Base-by-base conservation (phyloP, 2,113 vertebrate genomes). In the Sinocyclocheilus grahami region DNA sequence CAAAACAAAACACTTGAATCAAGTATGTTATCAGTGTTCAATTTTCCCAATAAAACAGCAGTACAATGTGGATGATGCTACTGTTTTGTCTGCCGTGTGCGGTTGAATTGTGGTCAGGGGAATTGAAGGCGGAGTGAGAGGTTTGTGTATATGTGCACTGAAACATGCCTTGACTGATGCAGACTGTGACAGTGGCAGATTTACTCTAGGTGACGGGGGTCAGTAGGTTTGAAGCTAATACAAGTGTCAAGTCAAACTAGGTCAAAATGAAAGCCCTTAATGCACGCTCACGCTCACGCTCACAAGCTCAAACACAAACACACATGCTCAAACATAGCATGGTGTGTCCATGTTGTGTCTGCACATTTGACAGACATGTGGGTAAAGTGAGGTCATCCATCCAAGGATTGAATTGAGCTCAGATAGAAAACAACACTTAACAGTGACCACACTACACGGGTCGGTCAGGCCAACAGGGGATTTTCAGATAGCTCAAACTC, bases 181-280 rank as follows among this genome's bases (percentile, higher is more conserved):
- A 53, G 63, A 55, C 30, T 53, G 76, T 79, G 82, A 86, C 82
- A 82, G 82, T 22, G 62, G 83, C 83, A 87, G 83, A 77, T 87
- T 86, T 82, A 79, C 75, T 39, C 76, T 58, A 63, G 81, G 75
- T 71, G 86, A 62, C 8, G 27, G 79, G 46, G 76, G 87, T 88
- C 86, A 86, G 27, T 79, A 77, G 83, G 78, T 87, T 88, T 85
- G 55, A 86, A 58, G 37, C 78, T 63, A 42, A 85, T 60, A 85
- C 83, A 82, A 83, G 74, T 86, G 77, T 48, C 37, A 71, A 79
- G 72, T 87, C 75, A 75, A 87, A 88, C 11, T 86, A 85, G 87
- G 89, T 88, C 82, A 82, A 53, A 86, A 62, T 82, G 24, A 82
- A 87, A 88, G 62, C 76, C 75, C 51, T 82, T 85, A 89, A 86